phyloP scores from a whole-genome alignment of 2,113 vertebrate species.

The Martes martes region DNA sequence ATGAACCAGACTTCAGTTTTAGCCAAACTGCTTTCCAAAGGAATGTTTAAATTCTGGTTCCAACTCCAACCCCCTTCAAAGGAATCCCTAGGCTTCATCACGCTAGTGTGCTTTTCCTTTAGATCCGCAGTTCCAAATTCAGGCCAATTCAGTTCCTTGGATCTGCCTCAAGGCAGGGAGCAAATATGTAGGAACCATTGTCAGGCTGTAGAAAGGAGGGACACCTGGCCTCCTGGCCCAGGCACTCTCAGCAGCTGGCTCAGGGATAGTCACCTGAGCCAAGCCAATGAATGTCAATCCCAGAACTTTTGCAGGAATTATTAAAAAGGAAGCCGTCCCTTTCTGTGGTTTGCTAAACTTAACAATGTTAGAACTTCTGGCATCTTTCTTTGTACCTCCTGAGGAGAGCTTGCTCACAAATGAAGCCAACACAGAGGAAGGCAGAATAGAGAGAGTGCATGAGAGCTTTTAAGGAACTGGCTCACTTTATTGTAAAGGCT shows the following conservation, averaged over 20 bases:
- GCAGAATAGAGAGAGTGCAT: background rate
- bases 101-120: background rate
- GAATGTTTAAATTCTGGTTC: background rate
- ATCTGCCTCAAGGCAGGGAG: background rate
- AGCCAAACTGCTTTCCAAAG: background rate
- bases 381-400: background rate
- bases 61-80: background rate
- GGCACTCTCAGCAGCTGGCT: background rate
- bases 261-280: background rate
- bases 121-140: background rate
- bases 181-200: background rate
- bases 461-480: background rate
- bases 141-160: background rate
- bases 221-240: background rate
- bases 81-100: background rate
- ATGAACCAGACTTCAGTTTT: background rate
- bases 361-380: background rate
- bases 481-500: background rate
- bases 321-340: background rate
- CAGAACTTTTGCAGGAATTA: background rate
- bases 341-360: background rate
- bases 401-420: background rate
- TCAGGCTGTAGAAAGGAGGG: background rate
- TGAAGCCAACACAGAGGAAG: background rate
- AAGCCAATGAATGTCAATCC: background rate